A percentile compares a stretch with the other conserved stretches of the same genome.
phyloP scores from a whole-genome alignment of 2,888 invertebrate species.

The Lasioglossum morio region DNA sequence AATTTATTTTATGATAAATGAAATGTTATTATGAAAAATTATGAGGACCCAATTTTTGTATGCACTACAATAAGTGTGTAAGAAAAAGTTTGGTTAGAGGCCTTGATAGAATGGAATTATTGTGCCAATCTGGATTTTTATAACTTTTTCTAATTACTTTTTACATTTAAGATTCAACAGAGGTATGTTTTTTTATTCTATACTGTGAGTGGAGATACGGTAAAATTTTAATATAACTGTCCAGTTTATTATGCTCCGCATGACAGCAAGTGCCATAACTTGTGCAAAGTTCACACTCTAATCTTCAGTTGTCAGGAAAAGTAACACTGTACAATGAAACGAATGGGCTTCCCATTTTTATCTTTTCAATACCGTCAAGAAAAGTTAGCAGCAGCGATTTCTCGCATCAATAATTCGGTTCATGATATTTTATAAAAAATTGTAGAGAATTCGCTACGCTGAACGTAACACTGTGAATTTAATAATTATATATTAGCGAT shows the following conservation, averaged over 20 bases:
- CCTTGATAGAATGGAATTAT: too few relatives aligned
- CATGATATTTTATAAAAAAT: neutral
- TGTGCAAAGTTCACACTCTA: neutral
- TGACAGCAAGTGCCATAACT: neutral
- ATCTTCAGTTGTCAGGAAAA: neutral
- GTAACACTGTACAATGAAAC: neutral
- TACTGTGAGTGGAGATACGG: neutral
- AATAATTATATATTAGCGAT: neutral
- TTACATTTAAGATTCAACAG: too few relatives aligned
- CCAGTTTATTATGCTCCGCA: neutral
- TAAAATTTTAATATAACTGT: neutral
- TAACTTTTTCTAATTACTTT: too few relatives aligned
- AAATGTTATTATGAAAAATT: too few relatives aligned
- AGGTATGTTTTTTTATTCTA: neutral
- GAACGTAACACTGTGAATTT: neutral
- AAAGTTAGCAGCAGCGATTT: neutral
- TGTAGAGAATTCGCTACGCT: neutral
- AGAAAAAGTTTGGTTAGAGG: too few relatives aligned
- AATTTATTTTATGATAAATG: too few relatives aligned
- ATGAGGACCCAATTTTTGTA: too few relatives aligned
- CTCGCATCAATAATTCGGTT: neutral
- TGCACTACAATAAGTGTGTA: too few relatives aligned
- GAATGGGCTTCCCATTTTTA: neutral
- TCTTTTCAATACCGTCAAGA: neutral
- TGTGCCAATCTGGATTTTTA: too few relatives aligned